phyloP scores from a whole-genome alignment of 2,113 vertebrate species.

The Parus major region DNA sequence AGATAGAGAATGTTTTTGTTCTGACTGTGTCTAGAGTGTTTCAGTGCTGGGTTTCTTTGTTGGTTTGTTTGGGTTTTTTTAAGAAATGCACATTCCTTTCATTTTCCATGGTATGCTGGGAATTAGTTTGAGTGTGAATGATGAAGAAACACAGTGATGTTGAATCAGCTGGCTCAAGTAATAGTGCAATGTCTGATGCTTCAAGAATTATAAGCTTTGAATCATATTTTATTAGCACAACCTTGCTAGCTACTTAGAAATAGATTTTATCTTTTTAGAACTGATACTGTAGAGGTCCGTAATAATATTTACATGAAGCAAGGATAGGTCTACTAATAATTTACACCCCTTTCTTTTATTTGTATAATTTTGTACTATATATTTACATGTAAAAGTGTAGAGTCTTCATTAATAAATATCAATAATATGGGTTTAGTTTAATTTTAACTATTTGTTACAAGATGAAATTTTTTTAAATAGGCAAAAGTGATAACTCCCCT shows the following conservation, averaged over 20 bases:
- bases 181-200: constrained; percentile 83
- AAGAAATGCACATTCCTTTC: constrained; percentile 76
- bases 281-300: constrained; percentile 76
- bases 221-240: constrained; percentile 88
- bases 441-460: constrained; percentile 81
- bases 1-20: constrained; percentile 74
- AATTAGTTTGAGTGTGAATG: constrained; percentile 76
- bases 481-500: constrained; percentile 67
- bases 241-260: constrained; percentile 84
- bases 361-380: constrained; percentile 82
- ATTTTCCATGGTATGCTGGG: constrained; percentile 68
- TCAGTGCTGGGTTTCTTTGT: constrained; percentile 54
- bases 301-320: constrained; percentile 79
- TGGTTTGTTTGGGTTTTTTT: constrained; percentile 52
- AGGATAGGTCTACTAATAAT: constrained; percentile 74
- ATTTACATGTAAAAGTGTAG: constrained; percentile 78
- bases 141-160: constrained; percentile 69
- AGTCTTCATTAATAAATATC: constrained; percentile 74
- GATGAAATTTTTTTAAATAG: constrained; percentile 73
- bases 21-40: constrained; percentile 81
- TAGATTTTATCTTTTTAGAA: constrained; percentile 85
- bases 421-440: constrained; percentile 69
- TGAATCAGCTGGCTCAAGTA: constrained; percentile 78
- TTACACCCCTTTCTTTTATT: constrained; percentile 76
- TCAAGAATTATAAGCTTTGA: constrained; percentile 79